Conservation (phyloP, 2,888 invertebrate genomes). For the Pecten maximus region DNA sequence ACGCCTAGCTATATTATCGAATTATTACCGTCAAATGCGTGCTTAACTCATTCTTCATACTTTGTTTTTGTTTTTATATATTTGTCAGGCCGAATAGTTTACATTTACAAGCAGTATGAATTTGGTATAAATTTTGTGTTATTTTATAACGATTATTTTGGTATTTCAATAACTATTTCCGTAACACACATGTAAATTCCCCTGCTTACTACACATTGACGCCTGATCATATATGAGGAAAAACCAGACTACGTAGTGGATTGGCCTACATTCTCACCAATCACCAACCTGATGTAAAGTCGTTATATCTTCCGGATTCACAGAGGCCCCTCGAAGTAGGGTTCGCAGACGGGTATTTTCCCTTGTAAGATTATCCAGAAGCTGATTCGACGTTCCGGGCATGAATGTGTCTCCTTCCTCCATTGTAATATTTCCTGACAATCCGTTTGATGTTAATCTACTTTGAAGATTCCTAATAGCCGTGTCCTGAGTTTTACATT, state of each 20-base stretch:
- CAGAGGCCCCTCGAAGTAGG: slow-evolving; percentile 57
- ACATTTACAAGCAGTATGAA: background rate
- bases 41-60: background rate
- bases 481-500: slow-evolving; percentile 67
- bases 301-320: slow-evolving; percentile 66
- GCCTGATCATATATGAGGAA: background rate
- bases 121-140: background rate
- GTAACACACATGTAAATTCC: background rate
- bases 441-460: slow-evolving; percentile 66
- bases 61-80: background rate
- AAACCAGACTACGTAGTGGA: slow-evolving; percentile 8
- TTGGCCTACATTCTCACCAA: background rate
- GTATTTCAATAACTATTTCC: background rate
- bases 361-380: slow-evolving; percentile 72
- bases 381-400: slow-evolving; percentile 72
- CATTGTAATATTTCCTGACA: slow-evolving; percentile 64
- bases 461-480: slow-evolving; percentile 72
- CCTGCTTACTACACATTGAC: background rate
- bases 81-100: background rate
- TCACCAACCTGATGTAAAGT: slow-evolving; percentile 64
- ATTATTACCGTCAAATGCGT: slow-evolving; percentile 19
- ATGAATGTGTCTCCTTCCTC: slow-evolving; percentile 74
- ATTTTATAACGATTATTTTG: background rate
- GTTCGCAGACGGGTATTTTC: slow-evolving; percentile 73
- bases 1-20: too few relatives aligned